These are phyloP conservation scores for Tribolium madens DNA, from an alignment of 1,140 invertebrate species.

Conservation along the genomic window DNA sequence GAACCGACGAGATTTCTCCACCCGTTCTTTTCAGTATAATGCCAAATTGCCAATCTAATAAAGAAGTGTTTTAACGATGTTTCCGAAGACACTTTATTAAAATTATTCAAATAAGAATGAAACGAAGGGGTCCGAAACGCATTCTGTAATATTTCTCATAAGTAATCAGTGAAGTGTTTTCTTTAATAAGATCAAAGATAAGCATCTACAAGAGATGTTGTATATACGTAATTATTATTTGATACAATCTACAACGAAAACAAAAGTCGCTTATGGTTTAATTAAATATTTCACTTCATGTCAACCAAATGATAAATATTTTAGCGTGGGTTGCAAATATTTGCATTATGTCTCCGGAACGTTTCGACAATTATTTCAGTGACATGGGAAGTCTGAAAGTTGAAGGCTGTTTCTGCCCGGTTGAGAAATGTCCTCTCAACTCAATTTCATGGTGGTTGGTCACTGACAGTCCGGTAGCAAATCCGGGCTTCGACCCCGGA, in stretches of 20 bases:
- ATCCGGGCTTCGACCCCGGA: slow-evolving; percentile 35
- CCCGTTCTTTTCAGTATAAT: slow-evolving; percentile 52
- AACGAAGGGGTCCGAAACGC: slow-evolving; percentile 25
- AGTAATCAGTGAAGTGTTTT: background rate
- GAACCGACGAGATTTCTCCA: slow-evolving; percentile 41
- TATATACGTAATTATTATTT: background rate
- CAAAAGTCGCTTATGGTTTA: background rate
- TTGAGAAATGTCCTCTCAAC: slow-evolving; percentile 63
- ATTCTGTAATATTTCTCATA: slow-evolving; percentile 15
- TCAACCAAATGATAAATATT: background rate
- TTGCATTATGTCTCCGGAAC: background rate
- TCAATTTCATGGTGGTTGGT: slow-evolving; percentile 63
- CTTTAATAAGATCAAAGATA: background rate
- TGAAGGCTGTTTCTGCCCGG: slow-evolving; percentile 49
- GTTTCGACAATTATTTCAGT: slow-evolving; percentile 36
- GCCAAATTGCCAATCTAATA: slow-evolving; percentile 59
- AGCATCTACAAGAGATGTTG: background rate
- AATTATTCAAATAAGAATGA: slow-evolving; percentile 48
- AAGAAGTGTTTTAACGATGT: slow-evolving; percentile 58
- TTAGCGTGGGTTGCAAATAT: background rate
- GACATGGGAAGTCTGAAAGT: slow-evolving; percentile 26
- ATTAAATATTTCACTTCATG: background rate
- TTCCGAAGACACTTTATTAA: slow-evolving; percentile 57
- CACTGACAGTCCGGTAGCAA: slow-evolving; percentile 56
- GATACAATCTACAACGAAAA: background rate